These are phyloP conservation scores for Chlorocebus sabaeus DNA, from an alignment of 2,113 vertebrate genomes.

Conservation along the genomic window DNA sequence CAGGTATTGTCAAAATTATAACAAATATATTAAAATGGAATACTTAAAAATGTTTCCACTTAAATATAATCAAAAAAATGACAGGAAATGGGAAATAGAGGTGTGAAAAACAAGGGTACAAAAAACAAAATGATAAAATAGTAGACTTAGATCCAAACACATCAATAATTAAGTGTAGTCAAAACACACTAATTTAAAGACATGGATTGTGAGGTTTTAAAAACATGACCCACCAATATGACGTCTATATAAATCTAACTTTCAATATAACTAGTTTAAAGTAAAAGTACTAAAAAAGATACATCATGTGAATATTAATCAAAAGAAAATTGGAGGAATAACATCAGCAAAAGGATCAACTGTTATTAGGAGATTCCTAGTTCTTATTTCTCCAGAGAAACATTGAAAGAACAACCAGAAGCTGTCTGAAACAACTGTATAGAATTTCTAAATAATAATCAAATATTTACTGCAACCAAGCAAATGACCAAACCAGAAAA, in stretches of 20 bases:
- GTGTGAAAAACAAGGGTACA: not conserved
- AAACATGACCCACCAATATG: not conserved
- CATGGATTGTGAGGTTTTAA: not conserved
- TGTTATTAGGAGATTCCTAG: not conserved
- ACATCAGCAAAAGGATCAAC: not conserved
- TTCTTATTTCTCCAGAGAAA: not conserved
- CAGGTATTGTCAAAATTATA: not conserved
- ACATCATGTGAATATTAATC: not conserved
- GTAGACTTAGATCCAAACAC: not conserved
- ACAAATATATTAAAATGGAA: not conserved
- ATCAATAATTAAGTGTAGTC: not conserved
- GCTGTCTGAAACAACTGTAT: not conserved
- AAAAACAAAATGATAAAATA: not conserved
- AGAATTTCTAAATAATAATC: not conserved
- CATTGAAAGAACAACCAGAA: not conserved
- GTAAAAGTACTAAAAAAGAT: not conserved
- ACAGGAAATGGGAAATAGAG: not conserved
- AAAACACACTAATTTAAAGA: not conserved
- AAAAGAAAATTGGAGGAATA: not conserved
- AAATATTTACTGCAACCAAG: not conserved
- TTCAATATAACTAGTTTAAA: not conserved
- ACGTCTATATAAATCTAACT: not conserved
- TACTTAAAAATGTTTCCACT: not conserved
- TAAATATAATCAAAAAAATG: not conserved
- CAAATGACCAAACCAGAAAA: not conserved